A percentile compares a stretch with the other conserved stretches of the same genome.
These are phyloP conservation scores for Epinotia bilunana DNA, from an alignment of 2,888 invertebrate species.

Conservation along the genomic window DNA sequence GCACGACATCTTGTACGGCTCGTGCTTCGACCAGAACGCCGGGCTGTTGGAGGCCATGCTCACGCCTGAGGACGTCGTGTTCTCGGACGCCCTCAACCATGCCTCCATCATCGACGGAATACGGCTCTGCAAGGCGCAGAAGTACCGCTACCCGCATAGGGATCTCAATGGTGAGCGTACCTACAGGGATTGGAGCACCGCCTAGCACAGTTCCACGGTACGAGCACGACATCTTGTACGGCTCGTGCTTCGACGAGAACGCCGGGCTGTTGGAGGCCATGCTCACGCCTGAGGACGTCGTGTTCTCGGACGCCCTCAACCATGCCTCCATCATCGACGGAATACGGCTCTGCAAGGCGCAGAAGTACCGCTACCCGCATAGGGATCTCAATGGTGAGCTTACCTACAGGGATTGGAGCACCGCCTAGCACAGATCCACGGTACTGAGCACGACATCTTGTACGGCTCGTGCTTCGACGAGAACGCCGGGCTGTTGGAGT, in stretches of 20 bases:
- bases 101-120: conserved; percentile 98
- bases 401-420: conserved; percentile 87
- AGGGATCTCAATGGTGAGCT: conserved; percentile 89
- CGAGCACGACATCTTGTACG: conserved; percentile 95
- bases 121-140: conserved; percentile 94
- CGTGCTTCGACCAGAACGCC: conserved; percentile 97
- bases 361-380: conserved; percentile 94
- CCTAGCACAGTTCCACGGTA: conserved; percentile 91
- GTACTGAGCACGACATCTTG: conserved; percentile 92
- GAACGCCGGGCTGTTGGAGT: conserved; percentile 94
- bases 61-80: conserved; percentile 92
- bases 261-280: conserved; percentile 93
- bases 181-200: conserved; percentile 89
- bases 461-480: conserved; percentile 97
- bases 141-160: conserved; percentile 92
- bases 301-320: conserved; percentile 96
- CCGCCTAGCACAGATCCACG: conserved; percentile 92
- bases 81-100: conserved; percentile 96
- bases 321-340: conserved; percentile 98
- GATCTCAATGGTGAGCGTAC: conserved; percentile 86
- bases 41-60: conserved; percentile 92
- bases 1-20: conserved; percentile 94
- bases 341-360: conserved; percentile 94
- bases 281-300: conserved; percentile 90
- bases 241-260: conserved; percentile 96